Conservation (phyloP, 2,113 vertebrate genomes). For the Ceratotherium simum region DNA sequence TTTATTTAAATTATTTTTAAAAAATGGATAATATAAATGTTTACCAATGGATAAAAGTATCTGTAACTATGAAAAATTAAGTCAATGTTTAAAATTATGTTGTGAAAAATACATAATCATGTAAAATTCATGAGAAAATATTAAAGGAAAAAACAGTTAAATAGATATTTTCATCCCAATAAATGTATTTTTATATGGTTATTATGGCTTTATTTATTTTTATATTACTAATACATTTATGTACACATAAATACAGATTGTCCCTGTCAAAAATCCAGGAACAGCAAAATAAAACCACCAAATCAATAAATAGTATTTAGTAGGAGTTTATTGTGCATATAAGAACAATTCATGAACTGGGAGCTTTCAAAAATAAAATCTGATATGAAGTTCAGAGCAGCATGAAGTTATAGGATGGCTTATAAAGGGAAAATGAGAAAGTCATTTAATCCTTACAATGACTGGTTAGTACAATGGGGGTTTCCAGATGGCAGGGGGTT, state of each 20-base stretch:
- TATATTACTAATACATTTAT: neutral
- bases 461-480: no score
- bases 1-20: neutral
- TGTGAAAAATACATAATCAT: neutral
- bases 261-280: neutral
- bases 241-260: neutral
- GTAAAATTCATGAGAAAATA: neutral
- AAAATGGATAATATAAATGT: neutral
- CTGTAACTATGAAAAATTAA: neutral
- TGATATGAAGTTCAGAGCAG: no score
- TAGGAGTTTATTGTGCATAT: no score
- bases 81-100: neutral
- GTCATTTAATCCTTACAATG: no score
- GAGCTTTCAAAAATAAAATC: no score
- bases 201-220: neutral
- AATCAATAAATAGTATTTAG: no score
- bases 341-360: no score
- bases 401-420: no score
- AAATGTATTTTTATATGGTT: neutral
- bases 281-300: no score
- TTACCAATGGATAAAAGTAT: neutral
- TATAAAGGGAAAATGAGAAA: no score
- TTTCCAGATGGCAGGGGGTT: no score
- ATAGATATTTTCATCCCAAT: neutral
- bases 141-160: neutral